Conservation (phyloP, 2,888 invertebrate genomes). For the Chrysomela aeneicollis region DNA sequence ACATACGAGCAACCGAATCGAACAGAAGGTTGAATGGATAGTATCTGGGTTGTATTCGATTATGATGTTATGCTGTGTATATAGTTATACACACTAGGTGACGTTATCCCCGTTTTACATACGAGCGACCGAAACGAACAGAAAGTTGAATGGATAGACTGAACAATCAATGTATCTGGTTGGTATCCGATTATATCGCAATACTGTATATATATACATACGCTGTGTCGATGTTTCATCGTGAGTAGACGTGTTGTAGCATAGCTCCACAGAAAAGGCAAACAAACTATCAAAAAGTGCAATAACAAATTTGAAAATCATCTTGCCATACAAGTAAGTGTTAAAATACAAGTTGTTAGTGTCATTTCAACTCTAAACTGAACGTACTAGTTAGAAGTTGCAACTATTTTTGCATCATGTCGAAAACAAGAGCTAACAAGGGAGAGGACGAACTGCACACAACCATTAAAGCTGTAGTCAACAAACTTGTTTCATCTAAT, state of each 20-base stretch:
- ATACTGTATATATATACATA: too few species aligned
- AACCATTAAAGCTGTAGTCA: slow-evolving; percentile 15
- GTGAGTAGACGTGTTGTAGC: slow-evolving; percentile 19
- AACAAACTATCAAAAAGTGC: slow-evolving; percentile 7
- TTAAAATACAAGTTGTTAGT: slow-evolving; percentile 9
- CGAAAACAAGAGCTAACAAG: slow-evolving; percentile 12
- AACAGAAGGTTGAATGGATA: too few species aligned
- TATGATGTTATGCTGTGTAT: too few species aligned
- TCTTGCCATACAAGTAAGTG: slow-evolving; percentile 15
- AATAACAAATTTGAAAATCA: slow-evolving; percentile 6
- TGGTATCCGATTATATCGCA: too few species aligned
- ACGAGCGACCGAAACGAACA: too few species aligned
- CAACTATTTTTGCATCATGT: slow-evolving; percentile 12
- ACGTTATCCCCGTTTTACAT: too few species aligned
- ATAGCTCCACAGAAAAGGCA: slow-evolving; percentile 15
- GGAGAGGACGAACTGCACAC: slow-evolving; percentile 15
- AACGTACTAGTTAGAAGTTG: slow-evolving; percentile 7
- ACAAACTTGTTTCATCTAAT: slow-evolving; percentile 10
- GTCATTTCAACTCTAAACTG: slow-evolving; percentile 14
- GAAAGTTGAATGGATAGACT: too few species aligned
- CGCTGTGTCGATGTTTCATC: slow-evolving; percentile 8
- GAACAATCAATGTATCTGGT: too few species aligned
- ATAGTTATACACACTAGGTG: too few species aligned
- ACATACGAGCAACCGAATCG: too few species aligned
- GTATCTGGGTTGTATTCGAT: too few species aligned